phyloP scores from a whole-genome alignment of 2,797 vertebrate genomes.

The Gouania willdenowi region DNA sequence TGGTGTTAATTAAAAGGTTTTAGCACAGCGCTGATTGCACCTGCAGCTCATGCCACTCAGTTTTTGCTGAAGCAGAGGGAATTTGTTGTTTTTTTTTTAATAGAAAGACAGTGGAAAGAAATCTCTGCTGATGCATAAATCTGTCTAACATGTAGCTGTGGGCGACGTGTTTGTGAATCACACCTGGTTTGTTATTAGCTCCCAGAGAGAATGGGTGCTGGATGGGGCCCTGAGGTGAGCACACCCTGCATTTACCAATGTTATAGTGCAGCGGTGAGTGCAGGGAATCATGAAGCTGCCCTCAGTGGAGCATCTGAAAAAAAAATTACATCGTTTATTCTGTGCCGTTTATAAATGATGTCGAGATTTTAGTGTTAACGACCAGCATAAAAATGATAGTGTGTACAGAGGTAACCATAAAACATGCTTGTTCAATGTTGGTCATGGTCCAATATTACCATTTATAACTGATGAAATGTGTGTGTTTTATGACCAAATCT shows the following conservation, averaged over 20 bases:
- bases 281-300: too few relatives aligned
- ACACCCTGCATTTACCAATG: conserved; percentile 8
- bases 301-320: too few relatives aligned
- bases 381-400: too few relatives aligned
- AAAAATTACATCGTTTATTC: too few relatives aligned
- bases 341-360: too few relatives aligned
- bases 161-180: conserved; percentile 31
- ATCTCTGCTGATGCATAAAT: conserved; percentile 23
- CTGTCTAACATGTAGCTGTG: conserved; percentile 9
- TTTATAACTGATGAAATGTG: too few relatives aligned
- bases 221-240: conserved; percentile 3
- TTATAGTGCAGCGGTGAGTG: background rate
- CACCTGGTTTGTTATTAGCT: conserved; percentile 37
- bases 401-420: too few relatives aligned
- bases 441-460: too few relatives aligned
- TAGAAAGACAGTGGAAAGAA: background rate
- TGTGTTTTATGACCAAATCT: too few relatives aligned
- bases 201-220: background rate
- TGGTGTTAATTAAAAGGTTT: conserved; percentile 79
- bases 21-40: conserved; percentile 73
- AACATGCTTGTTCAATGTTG: too few relatives aligned
- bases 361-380: too few relatives aligned
- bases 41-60: conserved; percentile 53
- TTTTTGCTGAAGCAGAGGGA: conserved; percentile 36
- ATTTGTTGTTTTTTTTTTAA: conserved; percentile 12